Evolutionary conservation across 1,140 invertebrate species (phyloP), one percentile per base, ranked within the genome.

Genomic region (Bilobella aurantiaca): DNA sequence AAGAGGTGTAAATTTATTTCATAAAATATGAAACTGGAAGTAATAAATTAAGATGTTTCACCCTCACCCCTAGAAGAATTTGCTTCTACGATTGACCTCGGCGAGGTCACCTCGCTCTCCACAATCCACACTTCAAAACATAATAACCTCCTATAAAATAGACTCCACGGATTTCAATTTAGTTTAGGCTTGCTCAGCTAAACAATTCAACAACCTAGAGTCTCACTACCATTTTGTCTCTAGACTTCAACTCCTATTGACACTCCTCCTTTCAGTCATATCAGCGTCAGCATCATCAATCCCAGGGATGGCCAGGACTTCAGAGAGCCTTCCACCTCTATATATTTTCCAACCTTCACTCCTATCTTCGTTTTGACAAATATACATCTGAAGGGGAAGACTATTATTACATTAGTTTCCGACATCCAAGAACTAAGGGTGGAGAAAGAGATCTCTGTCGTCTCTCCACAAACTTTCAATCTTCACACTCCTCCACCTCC

Each of bases 211-310:
- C n/a, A n/a, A n/a, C n/a, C n/a, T n/a, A n/a, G n/a, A n/a, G n/a
- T n/a, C n/a, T n/a, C n/a, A n/a, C n/a, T n/a, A n/a, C n/a, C n/a
- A n/a, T n/a, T n/a, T n/a, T n/a, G n/a, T n/a, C n/a, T n/a, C n/a
- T n/a, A 12, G 34, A 42, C 34, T 42, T 18, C 34, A 18, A 42
- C 21, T 53, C 49, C 23, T 53, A 53, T 53, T 23, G 49, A 53
- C 49, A 53, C 5, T 53, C 49, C 23, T 53, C 21, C 49, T 23
- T 53, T 12, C 49, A 8, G 34, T 42, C 34, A 42, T 42, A 8
- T 53, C 49, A 53, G 14, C 49, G 25, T 53, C 49, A 53, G 14
- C 49, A 53, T 53, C 49, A 53, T 53, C 49, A 53, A 53, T 53
- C 49, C 49, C 5, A 5, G 12, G 12, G 8, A 8, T 42, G 8